A percentile compares a stretch with the other conserved stretches of the same genome.
These are phyloP conservation scores for Hydrolagus colliei DNA, from an alignment of 2,797 vertebrate species.

Conservation along the genomic window DNA sequence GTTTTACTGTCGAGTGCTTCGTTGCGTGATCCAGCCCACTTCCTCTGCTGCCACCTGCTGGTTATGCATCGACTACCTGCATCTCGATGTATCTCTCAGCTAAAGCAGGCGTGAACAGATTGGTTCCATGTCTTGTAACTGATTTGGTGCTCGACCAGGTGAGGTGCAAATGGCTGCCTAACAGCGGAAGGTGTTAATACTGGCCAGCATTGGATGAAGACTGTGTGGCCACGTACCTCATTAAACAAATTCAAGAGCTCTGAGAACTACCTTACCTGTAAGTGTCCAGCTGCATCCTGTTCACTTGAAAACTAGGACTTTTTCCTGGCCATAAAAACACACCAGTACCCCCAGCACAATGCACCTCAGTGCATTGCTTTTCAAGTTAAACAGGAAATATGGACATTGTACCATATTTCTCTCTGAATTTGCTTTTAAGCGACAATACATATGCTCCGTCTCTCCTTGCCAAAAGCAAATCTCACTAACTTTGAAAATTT, in stretches of 20 bases:
- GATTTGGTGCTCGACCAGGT: background rate
- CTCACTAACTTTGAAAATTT: background rate
- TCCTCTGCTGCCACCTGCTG: background rate
- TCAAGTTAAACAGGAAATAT: no score
- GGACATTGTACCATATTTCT: no score
- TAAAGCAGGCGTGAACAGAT: constrained; percentile 19
- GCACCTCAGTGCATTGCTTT: no score
- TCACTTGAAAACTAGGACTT: no score
- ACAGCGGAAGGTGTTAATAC: background rate
- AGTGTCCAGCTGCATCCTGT: no score
- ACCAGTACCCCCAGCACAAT: no score
- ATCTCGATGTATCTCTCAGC: background rate
- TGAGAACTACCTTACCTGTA: no score
- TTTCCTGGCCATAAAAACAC: no score
- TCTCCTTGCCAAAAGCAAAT: no score
- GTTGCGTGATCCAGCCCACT: background rate
- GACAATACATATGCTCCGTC: no score
- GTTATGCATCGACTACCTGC: background rate
- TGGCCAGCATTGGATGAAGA: background rate
- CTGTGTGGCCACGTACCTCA: background rate
- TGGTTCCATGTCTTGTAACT: constrained; percentile 5
- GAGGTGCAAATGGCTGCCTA: background rate
- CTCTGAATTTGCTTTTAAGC: no score
- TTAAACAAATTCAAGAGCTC: no score
- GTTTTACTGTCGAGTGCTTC: background rate